These are phyloP conservation scores for Aphelinus atriplicis DNA, from an alignment of 1,140 invertebrate species.

Conservation along the genomic window DNA sequence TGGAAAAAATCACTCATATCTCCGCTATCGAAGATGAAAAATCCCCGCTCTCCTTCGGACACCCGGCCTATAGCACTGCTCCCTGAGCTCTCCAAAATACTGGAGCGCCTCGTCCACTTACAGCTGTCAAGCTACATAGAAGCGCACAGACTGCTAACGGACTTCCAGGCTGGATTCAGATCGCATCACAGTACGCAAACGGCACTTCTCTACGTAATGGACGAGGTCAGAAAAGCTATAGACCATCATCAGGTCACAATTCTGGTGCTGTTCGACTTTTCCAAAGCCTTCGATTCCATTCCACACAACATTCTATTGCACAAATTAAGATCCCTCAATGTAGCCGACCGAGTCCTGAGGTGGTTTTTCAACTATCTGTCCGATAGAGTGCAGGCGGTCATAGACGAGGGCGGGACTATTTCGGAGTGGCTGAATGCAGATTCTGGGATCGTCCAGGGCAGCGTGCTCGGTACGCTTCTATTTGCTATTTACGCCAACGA, in stretches of 20 bases:
- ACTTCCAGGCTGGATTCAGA: slow-evolving; percentile 33
- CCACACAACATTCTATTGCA: neutral
- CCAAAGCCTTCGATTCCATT: slow-evolving; percentile 46
- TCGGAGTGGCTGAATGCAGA: neutral
- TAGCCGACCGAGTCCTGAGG: neutral
- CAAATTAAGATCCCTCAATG: neutral
- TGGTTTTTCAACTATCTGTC: neutral
- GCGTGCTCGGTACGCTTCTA: neutral
- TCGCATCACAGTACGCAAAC: slow-evolving; percentile 31
- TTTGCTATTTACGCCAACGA: neutral
- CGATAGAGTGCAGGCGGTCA: neutral
- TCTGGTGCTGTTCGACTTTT: slow-evolving; percentile 41
- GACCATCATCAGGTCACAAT: slow-evolving; percentile 4
- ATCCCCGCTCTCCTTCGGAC: neutral
- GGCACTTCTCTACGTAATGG: slow-evolving; percentile 23
- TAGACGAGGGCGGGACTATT: no score
- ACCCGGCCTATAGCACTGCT: slow-evolving; percentile 26
- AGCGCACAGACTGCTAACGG: neutral
- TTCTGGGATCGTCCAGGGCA: neutral
- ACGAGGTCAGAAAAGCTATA: slow-evolving; percentile 30
- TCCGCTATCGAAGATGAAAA: no score
- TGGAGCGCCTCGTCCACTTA: slow-evolving; percentile 5
- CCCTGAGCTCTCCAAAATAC: slow-evolving; percentile 11
- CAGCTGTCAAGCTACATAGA: neutral
- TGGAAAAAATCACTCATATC: no score